A percentile compares a stretch with the other conserved stretches of the same genome.
These are phyloP conservation scores for Trissoscelio sp. DNA, from an alignment of 2,888 invertebrate species.

Conservation along the genomic window DNA sequence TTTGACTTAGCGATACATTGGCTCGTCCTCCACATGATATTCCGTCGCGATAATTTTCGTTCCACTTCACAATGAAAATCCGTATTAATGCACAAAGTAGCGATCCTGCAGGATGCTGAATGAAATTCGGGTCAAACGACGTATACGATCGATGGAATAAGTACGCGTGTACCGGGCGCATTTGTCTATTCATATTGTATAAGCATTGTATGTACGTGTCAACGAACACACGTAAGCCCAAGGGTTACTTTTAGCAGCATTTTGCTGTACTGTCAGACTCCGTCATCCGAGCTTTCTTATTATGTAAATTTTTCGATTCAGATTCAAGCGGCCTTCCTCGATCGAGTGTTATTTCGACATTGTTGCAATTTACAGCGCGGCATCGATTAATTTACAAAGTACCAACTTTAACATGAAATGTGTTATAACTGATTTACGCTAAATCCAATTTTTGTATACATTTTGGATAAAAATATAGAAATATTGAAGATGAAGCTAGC, in stretches of 20 bases:
- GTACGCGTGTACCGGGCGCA: slow-evolving; percentile 60
- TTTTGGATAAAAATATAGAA: no score
- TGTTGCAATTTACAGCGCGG: slow-evolving; percentile 2
- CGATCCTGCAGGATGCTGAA: slow-evolving; percentile 67
- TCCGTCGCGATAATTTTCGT: slow-evolving; percentile 28
- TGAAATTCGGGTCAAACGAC: slow-evolving; percentile 66
- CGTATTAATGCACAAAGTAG: slow-evolving; percentile 49
- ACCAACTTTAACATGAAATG: no score
- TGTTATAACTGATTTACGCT: no score
- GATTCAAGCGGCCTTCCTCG: slow-evolving; percentile 26
- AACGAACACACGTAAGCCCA: slow-evolving; percentile 36
- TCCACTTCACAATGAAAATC: slow-evolving; percentile 49
- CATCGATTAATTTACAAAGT: not conserved
- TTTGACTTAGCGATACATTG: slow-evolving; percentile 14
- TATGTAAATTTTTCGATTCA: slow-evolving; percentile 48
- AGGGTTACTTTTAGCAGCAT: slow-evolving; percentile 51
- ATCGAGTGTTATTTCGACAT: slow-evolving; percentile 25
- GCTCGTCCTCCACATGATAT: slow-evolving; percentile 32
- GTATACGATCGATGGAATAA: slow-evolving; percentile 57
- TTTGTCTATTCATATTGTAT: slow-evolving; percentile 53
- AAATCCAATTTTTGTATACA: no score
- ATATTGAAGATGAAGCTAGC: no score
- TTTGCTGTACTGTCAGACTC: slow-evolving; percentile 23
- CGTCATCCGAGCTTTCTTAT: slow-evolving; percentile 33
- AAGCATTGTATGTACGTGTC: slow-evolving; percentile 52